Base-by-base conservation (phyloP, 2,888 invertebrate species). In the Phaedon cochleariae region DNA sequence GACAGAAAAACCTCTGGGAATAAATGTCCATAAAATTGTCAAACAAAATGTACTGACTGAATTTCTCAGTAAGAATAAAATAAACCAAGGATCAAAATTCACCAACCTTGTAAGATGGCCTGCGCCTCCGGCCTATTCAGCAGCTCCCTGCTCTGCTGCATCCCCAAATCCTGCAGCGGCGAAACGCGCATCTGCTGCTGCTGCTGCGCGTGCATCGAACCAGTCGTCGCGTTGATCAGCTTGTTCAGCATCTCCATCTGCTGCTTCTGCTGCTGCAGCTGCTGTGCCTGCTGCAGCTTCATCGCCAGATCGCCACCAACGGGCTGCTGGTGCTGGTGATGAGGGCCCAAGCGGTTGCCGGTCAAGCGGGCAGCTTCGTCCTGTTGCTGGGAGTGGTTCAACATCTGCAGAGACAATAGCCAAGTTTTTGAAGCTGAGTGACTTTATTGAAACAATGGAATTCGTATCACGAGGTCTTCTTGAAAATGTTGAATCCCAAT, bases 61-160 rank as follows among this genome's bases (percentile, higher is more conserved):
- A n/a, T n/a, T n/a, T n/a, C n/a, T n/a, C n/a, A n/a, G n/a, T n/a
- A n/a, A n/a, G n/a, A n/a, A n/a, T n/a, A n/a, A n/a, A n/a, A n/a
- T n/a, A n/a, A n/a, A 54, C 9, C 52, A n/a, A 26, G 45, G 7
- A 10, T 12, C 41, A 9, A 41, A n/a, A 26, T n/a, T n/a, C 34
- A 69, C 75, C 73, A 79, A 91, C 91, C 91, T 82, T 92, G 90
- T 73, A 93, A 86, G 65, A 94, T 89, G 53, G 92, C 91, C 81
- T 92, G 91, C 12, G 92, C 91, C 79, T 93, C 93, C 0, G 92
- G 92, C 69, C 92, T 83, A 80, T 89, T 90, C 64, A 92, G 80
- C 71, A 92, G 82, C 69, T 92, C 92, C 53, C 89, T 84, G 74
- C 81, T 89, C 87, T 74, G 86, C 82, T 76, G 84, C 82, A 75